Base-by-base conservation (phyloP, 2,797 vertebrate genomes). In the Phoebastria nigripes region DNA sequence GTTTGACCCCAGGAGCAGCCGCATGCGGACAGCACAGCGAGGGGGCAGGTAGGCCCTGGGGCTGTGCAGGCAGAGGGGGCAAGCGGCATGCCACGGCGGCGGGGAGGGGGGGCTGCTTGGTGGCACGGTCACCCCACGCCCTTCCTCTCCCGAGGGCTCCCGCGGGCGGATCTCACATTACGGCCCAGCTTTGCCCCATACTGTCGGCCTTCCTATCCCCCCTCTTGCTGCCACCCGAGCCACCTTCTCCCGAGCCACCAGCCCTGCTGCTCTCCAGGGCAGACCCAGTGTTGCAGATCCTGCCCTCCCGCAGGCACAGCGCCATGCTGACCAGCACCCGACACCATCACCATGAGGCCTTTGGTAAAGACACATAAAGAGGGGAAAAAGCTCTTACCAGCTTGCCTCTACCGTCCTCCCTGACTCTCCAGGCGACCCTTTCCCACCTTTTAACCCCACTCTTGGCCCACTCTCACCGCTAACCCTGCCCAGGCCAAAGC, bases 61-160 rank as follows among this genome's bases (percentile, higher is more conserved):
- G 46, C 31, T 33, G 25, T 4, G 31, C 62, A 49, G 33, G 18
- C 41, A n/a, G 21, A 73, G n/a, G 19, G 39, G 19, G 6, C 1
- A 8, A 63, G 37, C 5, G 2, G 44, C 42, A 14, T 21, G 39
- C 8, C 15, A 14, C 1, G 3, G 35, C n/a, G 25, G 71, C 5
- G 8, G 44, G 20, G 21, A 29, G 15, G 8, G 4, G 2, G 22
- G 11, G 13, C 46, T n/a, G n/a, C 15, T 14, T 8, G 26, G 49
- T 26, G 12, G 73, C 12, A 24, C 0, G 0, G 8, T 16, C 56
- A 52, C 15, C 11, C 31, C 61, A 7, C 0, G 1, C 12, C 26
- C 19, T 17, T 41, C 46, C 21, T 55, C 16, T 42, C 42, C 66
- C 8, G 3, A 29, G 22, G 22, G 20, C 20, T 76, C 11, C 70